Evolutionary conservation across 2,888 invertebrate species (phyloP).

Genomic region (Desoria tigrina): DNA sequence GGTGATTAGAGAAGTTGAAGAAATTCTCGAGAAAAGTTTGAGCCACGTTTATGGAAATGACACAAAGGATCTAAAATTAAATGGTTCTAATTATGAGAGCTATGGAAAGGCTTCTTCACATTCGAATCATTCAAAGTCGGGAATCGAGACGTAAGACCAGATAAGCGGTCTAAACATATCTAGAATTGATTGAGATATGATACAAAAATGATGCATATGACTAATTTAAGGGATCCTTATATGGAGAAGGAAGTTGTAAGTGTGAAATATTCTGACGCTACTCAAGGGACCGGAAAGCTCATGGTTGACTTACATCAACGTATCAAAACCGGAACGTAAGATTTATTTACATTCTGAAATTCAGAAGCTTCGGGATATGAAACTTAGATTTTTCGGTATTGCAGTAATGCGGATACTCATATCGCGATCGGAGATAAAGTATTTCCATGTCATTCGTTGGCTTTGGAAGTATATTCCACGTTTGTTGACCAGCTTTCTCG

Average conservation of each 20-base stretch:
- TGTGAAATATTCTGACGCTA: conserved; percentile 21
- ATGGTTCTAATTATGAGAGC: neutral
- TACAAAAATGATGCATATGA: neutral
- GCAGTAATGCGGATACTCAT: conserved; percentile 45
- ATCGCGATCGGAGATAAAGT: conserved; percentile 41
- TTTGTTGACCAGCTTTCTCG: conserved; percentile 46
- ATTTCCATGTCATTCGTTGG: conserved; percentile 48
- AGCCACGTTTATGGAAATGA: too few relatives aligned
- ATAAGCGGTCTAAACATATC: neutral
- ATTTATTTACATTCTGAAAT: too few relatives aligned
- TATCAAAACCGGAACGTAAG: conserved; percentile 41
- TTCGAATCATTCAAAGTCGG: neutral
- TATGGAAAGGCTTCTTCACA: neutral
- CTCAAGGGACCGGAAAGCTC: conserved; percentile 31
- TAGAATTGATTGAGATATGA: neutral
- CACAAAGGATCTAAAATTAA: neutral
- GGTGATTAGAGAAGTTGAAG: conserved; percentile 8
- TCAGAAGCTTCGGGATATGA: too few relatives aligned
- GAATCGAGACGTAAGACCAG: neutral
- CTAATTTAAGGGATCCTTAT: neutral
- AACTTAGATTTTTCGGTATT: neutral
- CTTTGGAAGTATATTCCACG: conserved; percentile 45
- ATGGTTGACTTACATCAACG: conserved; percentile 40
- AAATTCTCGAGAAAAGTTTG: conserved; percentile 6
- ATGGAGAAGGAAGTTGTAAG: conserved; percentile 9